Evolutionary conservation across 2,888 invertebrate species (phyloP).

Genomic region (Seira musarum): DNA sequence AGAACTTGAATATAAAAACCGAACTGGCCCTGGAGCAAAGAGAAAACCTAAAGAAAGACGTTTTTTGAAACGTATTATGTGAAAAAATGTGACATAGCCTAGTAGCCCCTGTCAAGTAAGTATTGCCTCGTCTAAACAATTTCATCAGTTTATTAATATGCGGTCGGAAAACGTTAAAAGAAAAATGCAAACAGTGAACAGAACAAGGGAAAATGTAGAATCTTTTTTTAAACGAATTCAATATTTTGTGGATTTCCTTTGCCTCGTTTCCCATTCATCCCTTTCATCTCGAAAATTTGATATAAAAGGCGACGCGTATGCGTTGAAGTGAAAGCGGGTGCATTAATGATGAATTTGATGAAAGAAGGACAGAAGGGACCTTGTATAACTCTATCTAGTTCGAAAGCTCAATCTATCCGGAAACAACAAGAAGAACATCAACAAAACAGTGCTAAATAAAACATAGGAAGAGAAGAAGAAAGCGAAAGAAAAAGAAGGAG

Average conservation of each 20-base stretch:
- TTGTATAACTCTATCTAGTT: background rate
- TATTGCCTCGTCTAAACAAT: background rate
- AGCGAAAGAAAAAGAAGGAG: background rate
- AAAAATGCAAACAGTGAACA: too few relatives aligned
- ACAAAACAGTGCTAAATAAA: background rate
- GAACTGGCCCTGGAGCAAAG: background rate
- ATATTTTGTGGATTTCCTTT: too few relatives aligned
- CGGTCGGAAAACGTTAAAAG: too few relatives aligned
- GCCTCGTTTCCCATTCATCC: background rate
- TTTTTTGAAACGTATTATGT: background rate
- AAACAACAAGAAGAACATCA: conserved; percentile 8
- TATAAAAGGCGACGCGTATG: background rate
- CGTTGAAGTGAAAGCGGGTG: background rate
- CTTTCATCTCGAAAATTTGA: background rate
- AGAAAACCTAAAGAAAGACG: background rate
- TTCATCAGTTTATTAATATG: too few relatives aligned
- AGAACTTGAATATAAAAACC: background rate
- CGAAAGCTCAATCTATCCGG: too few relatives aligned
- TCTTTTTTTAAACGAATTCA: too few relatives aligned
- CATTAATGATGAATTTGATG: background rate
- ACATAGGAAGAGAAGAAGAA: background rate
- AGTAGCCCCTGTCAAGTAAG: too few relatives aligned
- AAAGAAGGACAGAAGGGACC: background rate
- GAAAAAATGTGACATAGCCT: too few relatives aligned
- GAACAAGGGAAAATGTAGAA: too few relatives aligned